Base-by-base conservation (phyloP, 2,888 invertebrate genomes). In the Merodon equestris region DNA sequence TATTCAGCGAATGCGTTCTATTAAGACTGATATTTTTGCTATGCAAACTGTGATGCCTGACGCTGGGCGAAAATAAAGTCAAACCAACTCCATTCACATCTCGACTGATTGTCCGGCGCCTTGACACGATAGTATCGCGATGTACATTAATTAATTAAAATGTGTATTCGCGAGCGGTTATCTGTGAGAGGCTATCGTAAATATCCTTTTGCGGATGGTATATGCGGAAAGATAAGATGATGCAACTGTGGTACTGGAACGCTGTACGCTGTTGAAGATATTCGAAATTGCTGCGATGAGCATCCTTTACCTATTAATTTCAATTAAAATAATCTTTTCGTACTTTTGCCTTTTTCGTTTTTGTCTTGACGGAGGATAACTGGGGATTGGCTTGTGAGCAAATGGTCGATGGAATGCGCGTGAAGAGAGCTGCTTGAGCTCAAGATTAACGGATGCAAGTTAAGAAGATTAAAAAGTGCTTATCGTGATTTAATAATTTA, bases 81-180 rank as follows among this genome's bases (percentile, higher is more conserved):
- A 57, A 57, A 3, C 4, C 12, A 10, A 57, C 14, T 34, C 2
- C 44, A 27, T 27, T 34, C 19, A 13, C 44, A 34, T 27, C 34
- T 45, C 14, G 57, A 34, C 14, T 27, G 34, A 40, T 60, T 27
- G 7, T 2, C 27, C 27, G 57, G 57, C 66, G 57, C 66, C 50
- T 48, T 50, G 40, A 40, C 3, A 27, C 44, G 67, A 68, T 68
- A 2, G 50, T 58, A 68, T 68, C 67, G 44, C 27, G 42, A 58
- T 68, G 58, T 57, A 44, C 57, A 58, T 68, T 68, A 58, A 58
- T 68, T 68, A 51, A 67, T 50, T 67, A 47, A 66, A 66, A 48
- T 56, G 66, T 48, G 48, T 48, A 67, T 48, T 18, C 66, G 27
- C 9, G 14, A 2, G 27, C n/a, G 56, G 38, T 27, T 57, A 67